These are phyloP conservation scores for Drosophila punjabiensis DNA, from an alignment of 1,140 invertebrate genomes.

Conservation along the genomic window DNA sequence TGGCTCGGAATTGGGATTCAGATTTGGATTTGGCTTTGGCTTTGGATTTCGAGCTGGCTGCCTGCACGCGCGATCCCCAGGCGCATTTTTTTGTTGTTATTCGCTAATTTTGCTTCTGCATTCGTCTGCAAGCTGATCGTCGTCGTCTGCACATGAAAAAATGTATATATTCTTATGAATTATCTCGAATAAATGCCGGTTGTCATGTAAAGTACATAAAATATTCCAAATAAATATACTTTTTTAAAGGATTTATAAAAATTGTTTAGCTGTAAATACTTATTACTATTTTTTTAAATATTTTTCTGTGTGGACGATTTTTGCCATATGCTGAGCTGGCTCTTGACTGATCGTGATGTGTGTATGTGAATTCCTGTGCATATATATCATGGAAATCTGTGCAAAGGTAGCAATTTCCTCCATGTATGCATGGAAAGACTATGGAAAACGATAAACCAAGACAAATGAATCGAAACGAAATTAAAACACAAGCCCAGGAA, in stretches of 20 bases:
- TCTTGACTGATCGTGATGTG: conserved; percentile 79
- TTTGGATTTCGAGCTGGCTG: conserved; percentile 73
- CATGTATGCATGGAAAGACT: no score
- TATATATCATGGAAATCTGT: conserved; percentile 45
- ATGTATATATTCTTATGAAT: not conserved
- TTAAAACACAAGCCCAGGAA: conserved; percentile 59
- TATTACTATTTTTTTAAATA: not conserved
- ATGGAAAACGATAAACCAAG: conserved; percentile 67
- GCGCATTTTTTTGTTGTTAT: conserved; percentile 46
- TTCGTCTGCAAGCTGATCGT: conserved; percentile 67
- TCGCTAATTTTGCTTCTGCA: conserved; percentile 57
- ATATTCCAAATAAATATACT: no score
- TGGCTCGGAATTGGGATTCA: conserved; percentile 37
- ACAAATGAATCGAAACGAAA: conserved; percentile 75
- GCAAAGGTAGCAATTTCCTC: conserved; percentile 84
- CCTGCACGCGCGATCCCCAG: conserved; percentile 66
- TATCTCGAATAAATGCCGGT: not conserved
- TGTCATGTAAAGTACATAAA: no score
- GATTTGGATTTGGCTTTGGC: conserved; percentile 58
- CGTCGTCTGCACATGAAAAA: conserved; percentile 30
- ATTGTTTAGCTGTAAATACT: no score
- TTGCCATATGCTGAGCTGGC: conserved; percentile 77
- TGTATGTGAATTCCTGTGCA: conserved; percentile 35
- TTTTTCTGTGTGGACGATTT: conserved; percentile 8
- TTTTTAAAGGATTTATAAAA: no score